Conservation (phyloP, 2,113 vertebrate genomes). For the Vulpes ferrilata region DNA sequence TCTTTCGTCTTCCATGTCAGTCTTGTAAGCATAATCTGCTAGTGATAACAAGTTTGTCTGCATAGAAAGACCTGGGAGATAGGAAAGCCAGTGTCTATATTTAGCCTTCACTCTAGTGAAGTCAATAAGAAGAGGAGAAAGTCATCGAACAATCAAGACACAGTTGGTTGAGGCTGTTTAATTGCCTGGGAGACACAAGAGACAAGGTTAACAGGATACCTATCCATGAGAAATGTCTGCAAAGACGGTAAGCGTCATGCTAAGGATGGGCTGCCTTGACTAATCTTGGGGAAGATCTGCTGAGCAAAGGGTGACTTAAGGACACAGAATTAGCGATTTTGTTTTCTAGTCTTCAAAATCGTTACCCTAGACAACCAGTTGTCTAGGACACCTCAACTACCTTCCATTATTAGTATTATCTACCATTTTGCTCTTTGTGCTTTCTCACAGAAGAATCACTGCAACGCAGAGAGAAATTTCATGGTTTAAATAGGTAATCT, state of each 20-base stretch:
- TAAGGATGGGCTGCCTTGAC: not conserved
- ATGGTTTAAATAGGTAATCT: not conserved
- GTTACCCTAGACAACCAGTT: constrained; percentile 41
- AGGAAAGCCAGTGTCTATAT: constrained; percentile 55
- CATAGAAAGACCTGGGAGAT: constrained; percentile 43
- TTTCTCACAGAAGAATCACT: not conserved
- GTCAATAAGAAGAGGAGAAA: constrained; percentile 67
- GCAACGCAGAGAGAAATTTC: not conserved
- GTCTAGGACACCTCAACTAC: not conserved
- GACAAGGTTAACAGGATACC: constrained; percentile 64
- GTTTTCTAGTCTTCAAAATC: constrained; percentile 50
- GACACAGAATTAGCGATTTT: constrained; percentile 50
- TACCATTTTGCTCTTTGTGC: not conserved
- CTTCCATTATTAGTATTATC: not conserved
- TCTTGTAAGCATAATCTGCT: constrained; percentile 36
- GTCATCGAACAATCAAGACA: constrained; percentile 39
- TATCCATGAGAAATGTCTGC: not conserved
- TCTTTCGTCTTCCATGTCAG: not conserved
- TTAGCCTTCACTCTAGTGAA: constrained; percentile 62
- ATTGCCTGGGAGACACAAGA: constrained; percentile 57
- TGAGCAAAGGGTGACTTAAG: constrained; percentile 27
- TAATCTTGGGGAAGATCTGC: not conserved
- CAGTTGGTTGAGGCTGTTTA: constrained; percentile 48
- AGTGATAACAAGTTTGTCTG: constrained; percentile 62
- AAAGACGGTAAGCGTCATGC: not conserved